Conservation (phyloP, 2,888 invertebrate species). For the Leptarthrus brevirostris region DNA sequence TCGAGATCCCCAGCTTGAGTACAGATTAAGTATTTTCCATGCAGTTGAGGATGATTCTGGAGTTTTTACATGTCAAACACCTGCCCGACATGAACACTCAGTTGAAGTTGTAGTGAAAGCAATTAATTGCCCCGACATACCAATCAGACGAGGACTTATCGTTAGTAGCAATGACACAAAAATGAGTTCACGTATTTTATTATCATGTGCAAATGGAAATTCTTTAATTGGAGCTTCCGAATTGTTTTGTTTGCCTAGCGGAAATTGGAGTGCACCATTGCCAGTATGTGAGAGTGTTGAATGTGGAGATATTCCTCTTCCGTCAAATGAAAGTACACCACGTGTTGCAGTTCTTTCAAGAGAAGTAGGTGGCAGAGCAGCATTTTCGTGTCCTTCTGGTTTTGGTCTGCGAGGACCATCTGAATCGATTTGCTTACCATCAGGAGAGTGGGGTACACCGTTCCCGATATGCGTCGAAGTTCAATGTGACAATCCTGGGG, state of each 20-base stretch:
- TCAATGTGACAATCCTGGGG: conserved; percentile 79
- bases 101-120: conserved; percentile 84
- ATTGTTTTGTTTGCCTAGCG: conserved; percentile 82
- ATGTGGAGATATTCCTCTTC: conserved; percentile 78
- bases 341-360: conserved; percentile 80
- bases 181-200: conserved; percentile 78
- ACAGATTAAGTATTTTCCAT: conserved; percentile 82
- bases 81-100: conserved; percentile 82
- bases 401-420: conserved; percentile 80
- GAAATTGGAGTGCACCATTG: conserved; percentile 86
- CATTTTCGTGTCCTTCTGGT: conserved; percentile 82
- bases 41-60: conserved; percentile 88
- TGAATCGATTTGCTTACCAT: conserved; percentile 80
- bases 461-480: conserved; percentile 85
- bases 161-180: conserved; percentile 78
- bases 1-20: conserved; percentile 82
- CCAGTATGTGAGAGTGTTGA: conserved; percentile 89
- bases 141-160: conserved; percentile 78
- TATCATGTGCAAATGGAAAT: conserved; percentile 84
- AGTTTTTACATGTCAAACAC: conserved; percentile 85
- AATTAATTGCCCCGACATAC: conserved; percentile 82
- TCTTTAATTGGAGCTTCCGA: conserved; percentile 81
- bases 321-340: conserved; percentile 72
- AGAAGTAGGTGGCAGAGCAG: conserved; percentile 83
- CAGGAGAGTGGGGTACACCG: conserved; percentile 83